Evolutionary conservation across 2,888 invertebrate species (phyloP).

Genomic region (Synergus gifuensis): DNA sequence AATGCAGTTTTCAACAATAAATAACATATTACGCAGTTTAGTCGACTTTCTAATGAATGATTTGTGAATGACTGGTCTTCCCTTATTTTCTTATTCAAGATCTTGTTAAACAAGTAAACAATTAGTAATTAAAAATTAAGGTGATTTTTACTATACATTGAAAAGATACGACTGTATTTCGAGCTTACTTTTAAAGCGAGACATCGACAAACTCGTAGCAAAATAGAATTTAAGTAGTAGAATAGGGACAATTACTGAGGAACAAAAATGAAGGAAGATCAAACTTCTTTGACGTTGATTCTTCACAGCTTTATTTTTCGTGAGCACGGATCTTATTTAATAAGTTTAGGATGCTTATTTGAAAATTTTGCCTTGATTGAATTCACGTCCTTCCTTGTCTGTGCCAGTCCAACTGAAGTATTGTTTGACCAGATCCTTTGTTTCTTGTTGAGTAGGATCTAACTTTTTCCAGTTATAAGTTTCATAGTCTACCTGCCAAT

Average conservation of each 20-base stretch:
- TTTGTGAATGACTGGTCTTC: neutral
- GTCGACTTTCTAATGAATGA: slow-evolving; percentile 21
- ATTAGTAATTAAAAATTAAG: slow-evolving; percentile 12
- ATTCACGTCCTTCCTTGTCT: slow-evolving; percentile 92
- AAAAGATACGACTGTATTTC: slow-evolving; percentile 20
- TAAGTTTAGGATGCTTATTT: slow-evolving; percentile 83
- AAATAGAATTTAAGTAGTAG: slow-evolving; percentile 35
- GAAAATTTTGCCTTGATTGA: slow-evolving; percentile 99
- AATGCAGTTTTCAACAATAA: slow-evolving; percentile 37
- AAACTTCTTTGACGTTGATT: slow-evolving; percentile 47
- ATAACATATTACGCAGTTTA: slow-evolving; percentile 28
- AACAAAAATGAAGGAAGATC: slow-evolving; percentile 30
- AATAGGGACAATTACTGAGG: slow-evolving; percentile 19
- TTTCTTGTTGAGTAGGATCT: slow-evolving; percentile 87
- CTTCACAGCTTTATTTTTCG: slow-evolving; percentile 64
- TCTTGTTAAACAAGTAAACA: neutral
- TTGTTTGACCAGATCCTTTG: slow-evolving; percentile 91
- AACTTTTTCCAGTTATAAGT: slow-evolving; percentile 97
- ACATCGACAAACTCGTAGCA: slow-evolving; percentile 29
- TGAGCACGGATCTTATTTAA: slow-evolving; percentile 67
- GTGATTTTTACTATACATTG: slow-evolving; percentile 23
- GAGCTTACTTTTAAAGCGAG: slow-evolving; percentile 13
- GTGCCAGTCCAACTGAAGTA: slow-evolving; percentile 94
- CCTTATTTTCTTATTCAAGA: neutral
- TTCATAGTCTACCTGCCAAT: slow-evolving; percentile 99